Conservation (phyloP, 2,797 vertebrate species). For the Pyrocephalus nanus region DNA sequence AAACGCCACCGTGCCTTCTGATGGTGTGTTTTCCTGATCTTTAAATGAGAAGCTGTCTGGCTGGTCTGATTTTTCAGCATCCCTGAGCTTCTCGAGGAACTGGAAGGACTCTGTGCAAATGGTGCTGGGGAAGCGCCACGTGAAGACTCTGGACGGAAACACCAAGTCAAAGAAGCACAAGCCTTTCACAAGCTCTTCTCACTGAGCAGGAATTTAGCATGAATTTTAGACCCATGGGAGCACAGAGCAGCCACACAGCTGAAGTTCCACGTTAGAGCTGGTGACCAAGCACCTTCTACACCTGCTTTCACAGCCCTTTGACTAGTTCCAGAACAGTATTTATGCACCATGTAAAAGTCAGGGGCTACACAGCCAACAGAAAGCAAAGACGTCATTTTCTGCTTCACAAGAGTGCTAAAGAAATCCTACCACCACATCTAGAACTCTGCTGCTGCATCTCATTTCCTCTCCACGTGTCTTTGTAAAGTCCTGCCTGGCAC, state of each 20-base stretch:
- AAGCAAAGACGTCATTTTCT: not conserved
- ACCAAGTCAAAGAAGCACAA: not conserved
- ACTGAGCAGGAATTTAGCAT: not conserved
- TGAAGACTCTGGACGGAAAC: constrained; percentile 82
- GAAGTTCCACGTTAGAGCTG: not conserved
- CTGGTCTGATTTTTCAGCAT: constrained; percentile 69
- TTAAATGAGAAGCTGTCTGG: constrained; percentile 76
- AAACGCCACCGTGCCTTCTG: constrained; percentile 79
- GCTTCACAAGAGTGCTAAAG: not conserved
- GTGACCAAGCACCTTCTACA: not conserved
- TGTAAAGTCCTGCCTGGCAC: not conserved
- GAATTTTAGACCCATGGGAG: not conserved
- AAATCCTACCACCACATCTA: not conserved
- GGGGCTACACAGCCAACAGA: not conserved
- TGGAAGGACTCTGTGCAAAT: constrained; percentile 85
- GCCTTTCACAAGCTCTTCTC: not conserved
- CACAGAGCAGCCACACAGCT: not conserved
- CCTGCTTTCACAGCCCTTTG: not conserved
- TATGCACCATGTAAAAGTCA: not conserved
- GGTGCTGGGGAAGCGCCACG: constrained; percentile 87
- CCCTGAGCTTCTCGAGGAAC: constrained; percentile 79
- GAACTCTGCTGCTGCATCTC: not conserved
- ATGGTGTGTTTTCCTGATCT: constrained; percentile 58
- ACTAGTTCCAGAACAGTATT: not conserved
- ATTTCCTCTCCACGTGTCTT: not conserved